phyloP scores from a whole-genome alignment of 1,140 invertebrate species.

The Prorops nasuta region DNA sequence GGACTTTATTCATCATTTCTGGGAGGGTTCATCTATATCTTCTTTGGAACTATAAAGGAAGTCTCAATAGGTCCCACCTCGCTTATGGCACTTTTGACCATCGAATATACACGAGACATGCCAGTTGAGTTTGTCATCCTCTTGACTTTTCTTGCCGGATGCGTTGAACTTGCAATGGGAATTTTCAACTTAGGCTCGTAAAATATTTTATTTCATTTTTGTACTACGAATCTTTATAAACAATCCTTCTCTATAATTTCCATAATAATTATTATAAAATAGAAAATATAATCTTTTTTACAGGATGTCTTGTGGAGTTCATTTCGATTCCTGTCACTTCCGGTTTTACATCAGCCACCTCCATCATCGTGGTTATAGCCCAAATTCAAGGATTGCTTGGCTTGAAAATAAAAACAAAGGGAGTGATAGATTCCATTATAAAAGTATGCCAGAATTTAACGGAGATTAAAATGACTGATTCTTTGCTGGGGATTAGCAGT shows the following conservation, averaged over 20 bases:
- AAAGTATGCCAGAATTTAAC: conserved; percentile 62
- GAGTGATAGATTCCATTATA: conserved; percentile 61
- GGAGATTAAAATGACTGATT: conserved; percentile 61
- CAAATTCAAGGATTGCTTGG: conserved; percentile 86
- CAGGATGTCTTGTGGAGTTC: conserved; percentile 91
- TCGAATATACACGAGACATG: conserved; percentile 70
- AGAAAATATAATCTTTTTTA: conserved; percentile 23
- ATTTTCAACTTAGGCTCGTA: conserved; percentile 70
- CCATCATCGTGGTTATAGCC: conserved; percentile 85
- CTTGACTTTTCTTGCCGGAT: conserved; percentile 73
- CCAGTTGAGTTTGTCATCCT: conserved; percentile 76
- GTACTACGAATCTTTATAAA: background rate
- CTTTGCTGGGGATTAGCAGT: conserved; percentile 64
- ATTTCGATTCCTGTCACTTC: conserved; percentile 90
- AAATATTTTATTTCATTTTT: no score
- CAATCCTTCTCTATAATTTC: background rate
- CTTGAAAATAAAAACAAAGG: conserved; percentile 64
- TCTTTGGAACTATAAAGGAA: conserved; percentile 88
- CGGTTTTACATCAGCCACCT: conserved; percentile 90
- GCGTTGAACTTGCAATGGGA: conserved; percentile 77
- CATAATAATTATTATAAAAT: conserved; percentile 7
- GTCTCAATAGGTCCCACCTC: conserved; percentile 89
- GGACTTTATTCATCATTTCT: conserved; percentile 73
- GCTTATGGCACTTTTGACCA: conserved; percentile 77
- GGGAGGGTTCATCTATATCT: conserved; percentile 79